Percentiles rank a stretch among this genome's conserved stretches.
Conservation (phyloP, 2,113 vertebrate genomes). For the Centropus bengalensis region DNA sequence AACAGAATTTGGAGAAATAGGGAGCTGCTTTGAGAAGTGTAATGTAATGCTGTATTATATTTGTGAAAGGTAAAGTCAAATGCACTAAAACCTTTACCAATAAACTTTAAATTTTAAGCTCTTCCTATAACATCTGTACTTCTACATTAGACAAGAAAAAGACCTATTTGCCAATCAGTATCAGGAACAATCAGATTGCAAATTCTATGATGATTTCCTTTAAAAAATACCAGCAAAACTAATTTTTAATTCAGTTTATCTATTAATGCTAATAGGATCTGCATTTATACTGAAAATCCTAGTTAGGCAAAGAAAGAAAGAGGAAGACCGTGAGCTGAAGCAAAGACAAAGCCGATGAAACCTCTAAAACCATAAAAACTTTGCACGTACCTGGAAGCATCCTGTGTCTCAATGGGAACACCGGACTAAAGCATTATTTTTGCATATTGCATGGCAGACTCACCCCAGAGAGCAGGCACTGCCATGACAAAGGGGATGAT, state of each 20-base stretch:
- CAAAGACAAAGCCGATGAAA: background rate
- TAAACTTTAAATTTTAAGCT: background rate
- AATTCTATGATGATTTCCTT: background rate
- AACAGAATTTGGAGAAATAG: background rate
- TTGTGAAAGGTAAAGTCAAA: background rate
- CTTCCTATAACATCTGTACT: background rate
- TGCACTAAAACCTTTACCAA: background rate
- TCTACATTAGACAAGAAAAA: background rate
- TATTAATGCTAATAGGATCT: background rate
- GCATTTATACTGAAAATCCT: slow-evolving; percentile 28
- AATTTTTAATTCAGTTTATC: slow-evolving; percentile 6
- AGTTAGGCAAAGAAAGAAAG: background rate
- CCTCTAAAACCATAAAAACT: background rate
- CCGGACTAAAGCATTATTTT: background rate
- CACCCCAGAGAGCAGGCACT: background rate
- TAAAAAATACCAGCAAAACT: background rate
- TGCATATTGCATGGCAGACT: background rate
- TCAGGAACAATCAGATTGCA: background rate
- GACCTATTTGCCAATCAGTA: background rate
- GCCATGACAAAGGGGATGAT: background rate
- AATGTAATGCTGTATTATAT: background rate
- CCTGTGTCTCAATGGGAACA: background rate
- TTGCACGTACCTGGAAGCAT: background rate
- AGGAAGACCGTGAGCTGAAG: background rate
- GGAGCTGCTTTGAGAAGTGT: background rate